Base-by-base conservation (phyloP, 2,888 invertebrate genomes). In the Agriopis marginaria region DNA sequence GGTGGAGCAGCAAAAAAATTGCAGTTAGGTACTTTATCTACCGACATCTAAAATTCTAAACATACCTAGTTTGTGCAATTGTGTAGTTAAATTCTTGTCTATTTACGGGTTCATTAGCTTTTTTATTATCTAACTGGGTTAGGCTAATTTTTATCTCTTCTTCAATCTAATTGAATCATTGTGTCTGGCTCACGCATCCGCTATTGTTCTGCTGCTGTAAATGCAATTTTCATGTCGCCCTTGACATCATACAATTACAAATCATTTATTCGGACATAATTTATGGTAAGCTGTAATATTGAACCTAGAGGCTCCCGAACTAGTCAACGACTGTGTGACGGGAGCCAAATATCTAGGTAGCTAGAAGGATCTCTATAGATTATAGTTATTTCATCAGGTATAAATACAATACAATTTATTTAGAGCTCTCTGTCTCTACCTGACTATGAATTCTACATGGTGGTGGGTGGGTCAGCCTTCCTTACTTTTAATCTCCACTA, bases 71-170 rank as follows among this genome's bases (percentile, higher is more conserved):
- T 63, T 40, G 32, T 44, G 61, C 9, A 61, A 69, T 56, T 50
- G n/a, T 65, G 61, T 56, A 51, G 50, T 32, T 53, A 59, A 59
- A 56, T 39, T 55, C 39, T 10, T 69, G 53, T 56, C 56, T 69
- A 71, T 65, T 66, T 69, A 63, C 53, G 73, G 63, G 81, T 80
- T 80, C 78, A 78, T 79, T 80, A 81, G 73, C 77, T 78, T 80
- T 75, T 68, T 75, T 73, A 73, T 76, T 70, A 72, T 76, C 66
- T 63, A 73, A 71, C 75, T 75, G 72, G 78, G 74, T 73, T 74
- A 75, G 63, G 67, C 74, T 77, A 78, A 77, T 80, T 78, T 64
- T 74, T 77, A 77, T 73, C 68, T 69, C 65, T 75, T 73, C 71
- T 77, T 61, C 70, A 73, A 78, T 78, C 74, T 74, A 73, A n/a